Percentiles rank a stretch among this genome's conserved stretches.
These are phyloP conservation scores for Formica aserva DNA, from an alignment of 2,888 invertebrate species.

Conservation along the genomic window DNA sequence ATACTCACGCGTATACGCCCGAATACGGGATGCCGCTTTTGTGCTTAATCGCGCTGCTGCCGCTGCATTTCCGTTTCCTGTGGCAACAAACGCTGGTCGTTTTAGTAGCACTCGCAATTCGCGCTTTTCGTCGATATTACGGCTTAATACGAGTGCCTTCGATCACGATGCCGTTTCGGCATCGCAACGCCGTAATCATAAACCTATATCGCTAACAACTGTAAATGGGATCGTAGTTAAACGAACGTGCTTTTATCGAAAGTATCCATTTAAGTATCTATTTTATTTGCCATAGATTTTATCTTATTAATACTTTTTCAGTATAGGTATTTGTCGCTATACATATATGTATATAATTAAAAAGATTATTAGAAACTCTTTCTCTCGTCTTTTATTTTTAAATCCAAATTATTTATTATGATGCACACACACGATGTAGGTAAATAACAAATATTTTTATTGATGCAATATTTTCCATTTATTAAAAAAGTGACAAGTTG, in stretches of 20 bases:
- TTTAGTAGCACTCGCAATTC: conserved; percentile 27
- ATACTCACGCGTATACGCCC: conserved; percentile 43
- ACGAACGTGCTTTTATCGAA: neutral
- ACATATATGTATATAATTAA: neutral
- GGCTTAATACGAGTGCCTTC: conserved; percentile 42
- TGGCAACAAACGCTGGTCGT: conserved; percentile 41
- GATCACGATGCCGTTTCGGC: conserved; percentile 27
- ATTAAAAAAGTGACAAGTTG: conserved; percentile 6
- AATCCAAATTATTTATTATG: neutral
- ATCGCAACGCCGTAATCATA: conserved; percentile 27
- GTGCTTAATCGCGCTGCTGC: conserved; percentile 54
- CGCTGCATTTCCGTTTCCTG: conserved; percentile 40
- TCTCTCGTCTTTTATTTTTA: neutral
- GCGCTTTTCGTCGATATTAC: conserved; percentile 34
- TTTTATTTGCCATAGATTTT: neutral
- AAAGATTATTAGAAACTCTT: neutral
- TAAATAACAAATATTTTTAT: neutral
- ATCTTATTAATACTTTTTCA: neutral
- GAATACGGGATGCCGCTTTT: conserved; percentile 34
- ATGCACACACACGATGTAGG: neutral
- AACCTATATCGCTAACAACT: conserved; percentile 6
- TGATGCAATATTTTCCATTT: neutral
- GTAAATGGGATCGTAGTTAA: conserved; percentile 15
- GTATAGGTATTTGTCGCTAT: neutral
- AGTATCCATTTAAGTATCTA: neutral